phyloP scores from a whole-genome alignment of 2,113 vertebrate species.

The Mungos mungo region DNA sequence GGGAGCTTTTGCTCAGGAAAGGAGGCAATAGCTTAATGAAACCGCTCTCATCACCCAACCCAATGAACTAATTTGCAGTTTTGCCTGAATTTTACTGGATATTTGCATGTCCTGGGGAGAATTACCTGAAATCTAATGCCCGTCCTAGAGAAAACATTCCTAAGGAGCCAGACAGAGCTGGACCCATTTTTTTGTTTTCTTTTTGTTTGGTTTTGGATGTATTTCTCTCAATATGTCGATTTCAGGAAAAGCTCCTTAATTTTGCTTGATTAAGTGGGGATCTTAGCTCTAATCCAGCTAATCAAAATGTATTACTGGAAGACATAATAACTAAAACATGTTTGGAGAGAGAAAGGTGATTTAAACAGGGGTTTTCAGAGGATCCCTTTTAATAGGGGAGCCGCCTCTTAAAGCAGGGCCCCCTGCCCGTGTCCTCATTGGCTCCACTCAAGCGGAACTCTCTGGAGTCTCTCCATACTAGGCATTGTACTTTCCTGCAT shows the following conservation, averaged over 20 bases:
- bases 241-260: slow-evolving; percentile 18
- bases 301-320: neutral
- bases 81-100: neutral
- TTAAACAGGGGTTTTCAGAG: neutral
- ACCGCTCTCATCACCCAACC: slow-evolving; percentile 5
- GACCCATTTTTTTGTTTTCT: neutral
- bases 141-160: neutral
- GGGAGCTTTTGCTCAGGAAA: slow-evolving; percentile 29
- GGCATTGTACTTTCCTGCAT: neutral
- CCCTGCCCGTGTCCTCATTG: neutral
- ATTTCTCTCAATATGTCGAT: slow-evolving; percentile 3
- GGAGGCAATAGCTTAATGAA: neutral
- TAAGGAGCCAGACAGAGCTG: neutral
- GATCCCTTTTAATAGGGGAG: too few relatives aligned
- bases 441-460: neutral
- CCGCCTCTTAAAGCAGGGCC: too few relatives aligned
- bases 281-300: neutral
- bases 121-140: neutral
- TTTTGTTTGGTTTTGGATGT: neutral
- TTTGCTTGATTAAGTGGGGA: slow-evolving; percentile 12
- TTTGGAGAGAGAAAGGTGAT: neutral
- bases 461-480: neutral
- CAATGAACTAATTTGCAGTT: neutral
- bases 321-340: neutral
- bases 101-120: neutral